Percentiles rank a stretch among this genome's conserved stretches.
phyloP scores from a whole-genome alignment of 2,797 vertebrate species.

The Cichlasoma orientale region DNA sequence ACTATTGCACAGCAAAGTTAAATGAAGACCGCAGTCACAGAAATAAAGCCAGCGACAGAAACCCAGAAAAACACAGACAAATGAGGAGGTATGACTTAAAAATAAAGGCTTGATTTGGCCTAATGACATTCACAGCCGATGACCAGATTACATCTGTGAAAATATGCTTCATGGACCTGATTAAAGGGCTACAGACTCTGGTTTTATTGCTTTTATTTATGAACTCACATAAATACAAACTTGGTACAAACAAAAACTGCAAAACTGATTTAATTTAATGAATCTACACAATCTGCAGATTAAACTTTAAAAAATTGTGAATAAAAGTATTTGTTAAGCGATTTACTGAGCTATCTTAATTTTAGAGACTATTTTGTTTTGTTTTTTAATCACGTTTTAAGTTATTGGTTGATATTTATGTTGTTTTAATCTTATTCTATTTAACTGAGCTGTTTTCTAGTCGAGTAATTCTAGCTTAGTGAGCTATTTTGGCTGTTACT shows the following conservation, averaged over 20 bases:
- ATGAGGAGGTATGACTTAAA: not conserved
- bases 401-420: not conserved
- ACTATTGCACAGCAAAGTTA: constrained; percentile 1
- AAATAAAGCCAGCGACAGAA: constrained; percentile 10
- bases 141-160: not conserved
- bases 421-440: no score
- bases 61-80: not conserved
- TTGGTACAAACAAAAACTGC: not conserved
- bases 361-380: not conserved
- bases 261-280: not conserved
- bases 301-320: not conserved
- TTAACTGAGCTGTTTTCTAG: no score
- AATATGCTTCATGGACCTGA: not conserved
- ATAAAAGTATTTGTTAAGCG: no score
- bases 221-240: not conserved
- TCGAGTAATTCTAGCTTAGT: no score
- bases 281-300: no score
- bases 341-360: not conserved
- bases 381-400: not conserved
- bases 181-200: not conserved
- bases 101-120: constrained; percentile 11
- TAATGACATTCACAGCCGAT: not conserved
- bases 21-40: not conserved
- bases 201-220: not conserved
- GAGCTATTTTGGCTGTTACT: no score